These are phyloP conservation scores for Ophioninae sp. DNA, from an alignment of 2,888 invertebrate species.

Conservation along the genomic window DNA sequence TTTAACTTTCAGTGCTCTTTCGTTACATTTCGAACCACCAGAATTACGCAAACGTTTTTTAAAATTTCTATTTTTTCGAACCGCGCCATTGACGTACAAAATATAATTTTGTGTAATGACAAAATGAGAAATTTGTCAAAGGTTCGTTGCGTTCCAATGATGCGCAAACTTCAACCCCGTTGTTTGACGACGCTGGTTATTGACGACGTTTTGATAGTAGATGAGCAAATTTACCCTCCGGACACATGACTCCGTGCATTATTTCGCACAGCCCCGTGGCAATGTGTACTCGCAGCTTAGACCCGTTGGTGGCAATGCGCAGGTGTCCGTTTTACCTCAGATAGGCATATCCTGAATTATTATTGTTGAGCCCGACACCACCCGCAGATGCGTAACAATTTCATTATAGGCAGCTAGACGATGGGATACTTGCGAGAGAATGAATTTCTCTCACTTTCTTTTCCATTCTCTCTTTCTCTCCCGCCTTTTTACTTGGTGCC, in stretches of 20 bases:
- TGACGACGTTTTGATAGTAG: background rate
- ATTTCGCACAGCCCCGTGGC: background rate
- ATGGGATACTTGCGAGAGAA: slow-evolving; percentile 50
- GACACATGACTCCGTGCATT: background rate
- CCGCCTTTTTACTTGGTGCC: slow-evolving; percentile 31
- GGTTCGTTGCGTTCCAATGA: too few species aligned
- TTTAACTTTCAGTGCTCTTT: too few species aligned
- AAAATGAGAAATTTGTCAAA: too few species aligned
- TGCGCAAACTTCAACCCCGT: too few species aligned
- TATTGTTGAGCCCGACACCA: slow-evolving; percentile 16
- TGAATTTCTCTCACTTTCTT: slow-evolving; percentile 39
- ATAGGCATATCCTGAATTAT: slow-evolving; percentile 14
- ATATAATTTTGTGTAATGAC: too few species aligned
- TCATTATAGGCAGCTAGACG: slow-evolving; percentile 52
- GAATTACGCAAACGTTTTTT: too few species aligned
- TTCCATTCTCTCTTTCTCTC: slow-evolving; percentile 19
- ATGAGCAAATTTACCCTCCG: background rate
- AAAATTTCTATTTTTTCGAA: too few species aligned
- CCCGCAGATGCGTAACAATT: slow-evolving; percentile 64
- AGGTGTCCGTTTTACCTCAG: slow-evolving; percentile 56
- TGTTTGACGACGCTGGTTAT: background rate
- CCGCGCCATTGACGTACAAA: too few species aligned
- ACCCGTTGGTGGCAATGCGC: slow-evolving; percentile 43
- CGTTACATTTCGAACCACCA: too few species aligned
- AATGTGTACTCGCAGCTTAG: background rate